Conservation (phyloP, 2,888 invertebrate genomes). For the Magallana nippona region DNA sequence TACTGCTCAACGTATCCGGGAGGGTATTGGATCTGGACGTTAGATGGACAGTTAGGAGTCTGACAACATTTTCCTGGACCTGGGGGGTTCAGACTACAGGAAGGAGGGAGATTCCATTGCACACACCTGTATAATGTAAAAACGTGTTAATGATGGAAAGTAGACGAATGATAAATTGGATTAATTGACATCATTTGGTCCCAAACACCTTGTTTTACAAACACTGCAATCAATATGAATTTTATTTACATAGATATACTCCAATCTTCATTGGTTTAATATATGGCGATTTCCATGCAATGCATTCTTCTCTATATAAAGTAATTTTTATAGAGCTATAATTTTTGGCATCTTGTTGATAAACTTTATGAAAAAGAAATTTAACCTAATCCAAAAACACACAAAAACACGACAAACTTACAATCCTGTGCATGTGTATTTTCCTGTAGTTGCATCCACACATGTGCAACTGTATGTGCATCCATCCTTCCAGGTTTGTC, state of each 20-base stretch:
- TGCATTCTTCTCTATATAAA: too few species aligned
- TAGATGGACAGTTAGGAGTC: slow-evolving; percentile 61
- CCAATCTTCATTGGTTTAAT: too few species aligned
- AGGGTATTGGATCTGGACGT: slow-evolving; percentile 56
- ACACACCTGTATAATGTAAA: slow-evolving; percentile 54
- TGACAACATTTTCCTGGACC: slow-evolving; percentile 62
- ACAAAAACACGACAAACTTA: slow-evolving; percentile 46
- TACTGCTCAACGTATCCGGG: slow-evolving; percentile 49
- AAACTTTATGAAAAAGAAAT: too few species aligned
- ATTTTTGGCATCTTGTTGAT: too few species aligned
- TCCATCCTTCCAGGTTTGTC: slow-evolving; percentile 59
- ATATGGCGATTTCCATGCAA: too few species aligned
- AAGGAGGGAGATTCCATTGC: slow-evolving; percentile 56
- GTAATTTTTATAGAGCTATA: too few species aligned
- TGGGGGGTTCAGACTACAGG: slow-evolving; percentile 55
- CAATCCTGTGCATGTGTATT: slow-evolving; percentile 56
- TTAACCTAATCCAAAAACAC: too few species aligned
- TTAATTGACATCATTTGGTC: too few species aligned
- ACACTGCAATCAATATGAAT: too few species aligned
- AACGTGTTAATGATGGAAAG: neutral
- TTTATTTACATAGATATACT: too few species aligned
- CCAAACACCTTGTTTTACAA: too few species aligned
- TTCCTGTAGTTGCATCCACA: slow-evolving; percentile 52
- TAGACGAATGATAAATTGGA: too few species aligned
- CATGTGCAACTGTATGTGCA: slow-evolving; percentile 59